These are phyloP conservation scores for Phengaris arion DNA, from an alignment of 2,888 invertebrate species.

Conservation along the genomic window DNA sequence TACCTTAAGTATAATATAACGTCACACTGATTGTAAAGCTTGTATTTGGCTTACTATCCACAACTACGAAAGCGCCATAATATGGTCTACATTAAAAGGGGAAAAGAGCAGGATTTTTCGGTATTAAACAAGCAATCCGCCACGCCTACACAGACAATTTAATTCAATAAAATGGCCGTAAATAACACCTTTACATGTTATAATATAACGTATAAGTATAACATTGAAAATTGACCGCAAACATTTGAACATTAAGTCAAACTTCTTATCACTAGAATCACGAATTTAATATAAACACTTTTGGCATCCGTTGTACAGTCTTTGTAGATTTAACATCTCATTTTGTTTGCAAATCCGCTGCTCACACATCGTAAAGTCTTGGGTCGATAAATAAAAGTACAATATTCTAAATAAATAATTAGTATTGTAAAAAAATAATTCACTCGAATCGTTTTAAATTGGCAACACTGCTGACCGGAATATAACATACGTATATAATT, in stretches of 20 bases:
- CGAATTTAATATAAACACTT: conserved; percentile 30
- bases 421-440: conserved; percentile 6
- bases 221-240: conserved; percentile 24
- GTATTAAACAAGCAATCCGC: neutral
- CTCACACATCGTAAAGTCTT: conserved; percentile 23
- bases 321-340: conserved; percentile 17
- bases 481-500: conserved; percentile 30
- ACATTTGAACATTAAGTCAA: conserved; percentile 6
- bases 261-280: conserved; percentile 30
- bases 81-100: neutral
- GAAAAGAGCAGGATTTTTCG: neutral
- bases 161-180: conserved; percentile 27
- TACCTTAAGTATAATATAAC: neutral
- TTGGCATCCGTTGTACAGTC: conserved; percentile 32
- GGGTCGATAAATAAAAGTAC: conserved; percentile 27
- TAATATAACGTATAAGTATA: conserved; percentile 20
- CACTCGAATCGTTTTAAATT: conserved; percentile 14
- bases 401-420: neutral
- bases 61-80: neutral
- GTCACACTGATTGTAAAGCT: neutral
- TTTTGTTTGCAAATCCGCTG: neutral
- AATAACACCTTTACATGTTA: conserved; percentile 25
- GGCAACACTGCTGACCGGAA: conserved; percentile 19
- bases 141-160: neutral
- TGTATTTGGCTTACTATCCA: neutral